Evolutionary conservation across 2,888 invertebrate genomes (phyloP).

Genomic region (Sphecodes monilicornis): DNA sequence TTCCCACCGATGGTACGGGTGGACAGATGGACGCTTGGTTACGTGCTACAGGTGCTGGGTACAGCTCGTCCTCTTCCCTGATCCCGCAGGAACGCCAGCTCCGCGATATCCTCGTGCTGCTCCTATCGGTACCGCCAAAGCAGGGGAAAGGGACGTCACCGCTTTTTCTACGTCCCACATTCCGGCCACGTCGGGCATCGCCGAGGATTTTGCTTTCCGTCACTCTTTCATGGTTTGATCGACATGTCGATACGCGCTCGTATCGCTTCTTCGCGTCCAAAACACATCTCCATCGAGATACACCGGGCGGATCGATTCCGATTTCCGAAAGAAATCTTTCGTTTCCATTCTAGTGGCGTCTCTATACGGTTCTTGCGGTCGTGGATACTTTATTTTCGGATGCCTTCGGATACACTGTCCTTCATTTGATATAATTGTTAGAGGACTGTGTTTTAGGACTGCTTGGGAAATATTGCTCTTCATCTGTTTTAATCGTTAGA

Average conservation of each 20-base stretch:
- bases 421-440: neutral
- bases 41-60: constrained; percentile 79
- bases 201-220: constrained; percentile 77
- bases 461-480: neutral
- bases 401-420: neutral
- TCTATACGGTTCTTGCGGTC: neutral
- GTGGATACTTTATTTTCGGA: neutral
- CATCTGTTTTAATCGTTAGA: neutral
- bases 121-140: constrained; percentile 58
- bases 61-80: constrained; percentile 67
- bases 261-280: constrained; percentile 37
- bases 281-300: constrained; percentile 50
- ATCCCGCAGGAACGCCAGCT: constrained; percentile 72
- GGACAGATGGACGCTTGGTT: constrained; percentile 79
- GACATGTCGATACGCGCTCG: constrained; percentile 65
- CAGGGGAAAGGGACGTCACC: constrained; percentile 63
- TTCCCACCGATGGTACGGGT: constrained; percentile 74
- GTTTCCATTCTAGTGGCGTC: neutral
- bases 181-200: constrained; percentile 78
- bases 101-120: constrained; percentile 62
- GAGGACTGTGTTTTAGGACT: neutral
- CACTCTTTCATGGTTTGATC: constrained; percentile 72
- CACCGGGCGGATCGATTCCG: neutral
- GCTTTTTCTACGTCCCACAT: constrained; percentile 78
- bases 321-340: neutral